Evolutionary conservation across 2,797 vertebrate genomes (phyloP).

Genomic region (Cynopterus sphinx): DNA sequence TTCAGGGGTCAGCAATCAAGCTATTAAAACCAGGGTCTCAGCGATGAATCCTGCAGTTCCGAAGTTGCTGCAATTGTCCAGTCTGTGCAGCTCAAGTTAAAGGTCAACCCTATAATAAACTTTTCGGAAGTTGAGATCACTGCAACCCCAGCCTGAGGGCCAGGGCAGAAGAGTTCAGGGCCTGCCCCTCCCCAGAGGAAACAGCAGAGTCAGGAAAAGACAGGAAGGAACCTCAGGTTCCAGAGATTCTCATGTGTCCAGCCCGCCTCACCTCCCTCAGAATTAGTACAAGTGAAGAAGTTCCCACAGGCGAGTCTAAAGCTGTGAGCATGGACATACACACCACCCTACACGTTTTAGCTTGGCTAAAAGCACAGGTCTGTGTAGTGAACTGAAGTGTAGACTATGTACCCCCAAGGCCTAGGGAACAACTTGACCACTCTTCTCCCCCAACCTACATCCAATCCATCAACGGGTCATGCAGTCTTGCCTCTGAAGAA

Average conservation of each 20-base stretch:
- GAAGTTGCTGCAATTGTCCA: background rate
- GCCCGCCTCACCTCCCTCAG: background rate
- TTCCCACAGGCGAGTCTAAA: background rate
- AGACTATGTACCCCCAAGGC: background rate
- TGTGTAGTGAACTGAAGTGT: background rate
- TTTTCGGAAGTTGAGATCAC: slow-evolving; percentile 43
- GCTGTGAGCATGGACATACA: background rate
- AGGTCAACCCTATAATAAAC: slow-evolving; percentile 70
- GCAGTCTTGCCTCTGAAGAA: background rate
- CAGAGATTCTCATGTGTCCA: background rate
- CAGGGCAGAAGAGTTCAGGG: background rate
- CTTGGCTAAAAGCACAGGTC: background rate
- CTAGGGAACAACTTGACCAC: background rate
- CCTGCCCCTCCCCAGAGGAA: background rate
- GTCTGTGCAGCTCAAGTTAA: slow-evolving; percentile 45
- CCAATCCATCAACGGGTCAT: background rate
- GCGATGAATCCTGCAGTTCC: slow-evolving; percentile 40
- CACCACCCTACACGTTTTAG: background rate
- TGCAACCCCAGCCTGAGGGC: background rate
- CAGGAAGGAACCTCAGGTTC: slow-evolving; percentile 22
- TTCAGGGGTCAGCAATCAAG: background rate
- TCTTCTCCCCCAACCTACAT: background rate
- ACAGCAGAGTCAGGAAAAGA: background rate
- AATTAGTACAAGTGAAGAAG: background rate
- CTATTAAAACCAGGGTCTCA: background rate